These are phyloP conservation scores for Heteromormyrus szaboi DNA, from an alignment of 2,797 vertebrate species.

Conservation along the genomic window DNA sequence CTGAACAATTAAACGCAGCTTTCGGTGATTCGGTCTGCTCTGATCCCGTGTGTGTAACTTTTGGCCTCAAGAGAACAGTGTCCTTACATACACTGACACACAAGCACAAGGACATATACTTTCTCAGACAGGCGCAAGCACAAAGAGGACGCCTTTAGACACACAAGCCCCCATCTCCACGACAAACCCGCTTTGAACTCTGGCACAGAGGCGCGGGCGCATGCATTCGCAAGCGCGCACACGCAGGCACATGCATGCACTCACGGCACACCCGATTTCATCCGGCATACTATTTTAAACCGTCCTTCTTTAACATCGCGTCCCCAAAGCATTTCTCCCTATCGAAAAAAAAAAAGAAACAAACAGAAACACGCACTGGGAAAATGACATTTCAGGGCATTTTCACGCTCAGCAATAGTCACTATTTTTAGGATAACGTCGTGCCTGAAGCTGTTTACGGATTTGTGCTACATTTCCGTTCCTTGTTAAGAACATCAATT, in stretches of 20 bases:
- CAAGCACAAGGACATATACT: background rate
- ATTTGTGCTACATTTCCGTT: background rate
- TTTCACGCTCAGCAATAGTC: background rate
- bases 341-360: background rate
- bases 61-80: background rate
- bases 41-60: background rate
- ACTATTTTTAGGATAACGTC: constrained; percentile 2
- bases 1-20: constrained; percentile 26
- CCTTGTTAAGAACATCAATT: background rate
- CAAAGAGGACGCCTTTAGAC: background rate
- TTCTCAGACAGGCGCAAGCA: background rate
- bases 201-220: background rate
- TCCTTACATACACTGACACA: constrained; percentile 4
- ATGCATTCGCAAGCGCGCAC: constrained; percentile 3
- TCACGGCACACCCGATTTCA: background rate
- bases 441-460: background rate
- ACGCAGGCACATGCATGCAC: constrained; percentile 26
- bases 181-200: background rate
- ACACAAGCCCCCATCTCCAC: background rate
- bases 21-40: background rate
- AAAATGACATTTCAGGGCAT: constrained; percentile 7
- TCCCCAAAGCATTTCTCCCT: background rate
- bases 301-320: background rate
- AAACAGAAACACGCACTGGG: background rate
- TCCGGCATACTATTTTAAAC: background rate